Evolutionary conservation across 1,140 invertebrate genomes (phyloP), one percentile per base, ranked within the genome.

Genomic region (Eupeodes corollae): DNA sequence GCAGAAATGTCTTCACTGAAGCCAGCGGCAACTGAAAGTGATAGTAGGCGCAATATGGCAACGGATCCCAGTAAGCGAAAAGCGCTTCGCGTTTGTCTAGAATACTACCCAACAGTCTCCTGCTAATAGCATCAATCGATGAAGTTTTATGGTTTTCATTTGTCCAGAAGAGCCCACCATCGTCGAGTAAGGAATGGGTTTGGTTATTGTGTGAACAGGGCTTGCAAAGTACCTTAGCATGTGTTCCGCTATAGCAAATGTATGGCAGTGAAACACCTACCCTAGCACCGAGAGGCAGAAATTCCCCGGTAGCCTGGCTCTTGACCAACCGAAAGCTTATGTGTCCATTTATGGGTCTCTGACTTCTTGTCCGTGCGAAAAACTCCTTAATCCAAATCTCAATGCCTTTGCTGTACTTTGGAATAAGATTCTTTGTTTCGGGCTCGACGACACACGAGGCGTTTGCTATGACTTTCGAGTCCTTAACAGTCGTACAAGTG

Each of bases 41-140:
- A 68, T 87, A 88, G 57, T 86, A 87, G 2, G 82, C 84, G 55
- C 83, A 86, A 57, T 87, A 88, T 0, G 86, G 86, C 45, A 89
- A 56, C 0, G 85, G 86, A 57, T 89, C 86, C 84, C 84, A 88
- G 53, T 81, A 84, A 1, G 80, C 74, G 56, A 88, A 88, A 1
- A 88, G 67, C 1, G 83, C 83, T 57, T 88, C 83, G 9, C 82
- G 72, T 50, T 81, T 84, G 51, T 84, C 80, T 40, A 86, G 57
- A 26, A 26, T 26, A 26, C 8, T 81, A 5, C 79, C 76, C 33
- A 83, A 63, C 15, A 83, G 63, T 54, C 21, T 26, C 21, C 75
- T 75, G 1, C 74, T 70, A 8, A 78, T 71, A 0, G 72, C 70
- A 39, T 78, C 69, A 1, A 73, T 42, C 1, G 59, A 58, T 2